Conservation (phyloP, 30 jellyfish, hydroid and myxozoan genomes). For the Calvadosia cruxmelitensis region DNA sequence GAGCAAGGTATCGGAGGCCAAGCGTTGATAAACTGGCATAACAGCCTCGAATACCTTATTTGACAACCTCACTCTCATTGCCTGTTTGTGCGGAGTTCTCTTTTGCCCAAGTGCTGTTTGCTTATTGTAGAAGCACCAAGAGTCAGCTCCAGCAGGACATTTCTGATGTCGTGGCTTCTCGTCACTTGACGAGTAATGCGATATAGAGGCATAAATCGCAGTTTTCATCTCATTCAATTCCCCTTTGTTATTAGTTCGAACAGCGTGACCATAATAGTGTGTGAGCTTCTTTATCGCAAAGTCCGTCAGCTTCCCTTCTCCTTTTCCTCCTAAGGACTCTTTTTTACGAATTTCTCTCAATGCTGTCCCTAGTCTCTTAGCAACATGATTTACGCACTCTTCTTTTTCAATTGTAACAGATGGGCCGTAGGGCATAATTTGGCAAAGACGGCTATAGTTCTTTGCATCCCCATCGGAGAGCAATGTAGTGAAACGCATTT, state of each 20-base stretch:
- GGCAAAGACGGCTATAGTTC: too few relatives aligned
- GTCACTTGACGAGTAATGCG: too few relatives aligned
- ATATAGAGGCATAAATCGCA: too few relatives aligned
- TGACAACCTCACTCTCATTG: too few relatives aligned
- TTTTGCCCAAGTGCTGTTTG: too few relatives aligned
- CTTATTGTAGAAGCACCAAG: too few relatives aligned
- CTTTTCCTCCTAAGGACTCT: slow-evolving; percentile 25
- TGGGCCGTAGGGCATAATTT: too few relatives aligned
- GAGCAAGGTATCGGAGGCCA: slow-evolving; percentile 7
- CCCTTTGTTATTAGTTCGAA: neutral
- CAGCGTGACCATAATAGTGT: slow-evolving; percentile 23
- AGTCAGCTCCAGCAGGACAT: too few relatives aligned
- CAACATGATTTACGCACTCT: slow-evolving; percentile 28
- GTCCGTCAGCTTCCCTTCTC: slow-evolving; percentile 22
- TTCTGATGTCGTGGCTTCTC: too few relatives aligned
- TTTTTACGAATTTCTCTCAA: slow-evolving; percentile 10
- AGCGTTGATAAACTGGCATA: slow-evolving; percentile 8
- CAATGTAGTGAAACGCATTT: slow-evolving; percentile 28
- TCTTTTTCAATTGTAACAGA: too few relatives aligned
- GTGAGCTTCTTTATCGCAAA: slow-evolving; percentile 3
- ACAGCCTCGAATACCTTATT: slow-evolving; percentile 1
- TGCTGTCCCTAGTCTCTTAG: slow-evolving; percentile 41
- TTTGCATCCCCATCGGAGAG: too few relatives aligned
- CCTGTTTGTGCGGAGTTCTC: too few relatives aligned
- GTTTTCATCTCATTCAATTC: slow-evolving; percentile 9